A percentile compares a stretch with the other conserved stretches of the same genome.
Evolutionary conservation across 2,113 vertebrate genomes (phyloP).

Genomic region (Corynorhinus townsendii): DNA sequence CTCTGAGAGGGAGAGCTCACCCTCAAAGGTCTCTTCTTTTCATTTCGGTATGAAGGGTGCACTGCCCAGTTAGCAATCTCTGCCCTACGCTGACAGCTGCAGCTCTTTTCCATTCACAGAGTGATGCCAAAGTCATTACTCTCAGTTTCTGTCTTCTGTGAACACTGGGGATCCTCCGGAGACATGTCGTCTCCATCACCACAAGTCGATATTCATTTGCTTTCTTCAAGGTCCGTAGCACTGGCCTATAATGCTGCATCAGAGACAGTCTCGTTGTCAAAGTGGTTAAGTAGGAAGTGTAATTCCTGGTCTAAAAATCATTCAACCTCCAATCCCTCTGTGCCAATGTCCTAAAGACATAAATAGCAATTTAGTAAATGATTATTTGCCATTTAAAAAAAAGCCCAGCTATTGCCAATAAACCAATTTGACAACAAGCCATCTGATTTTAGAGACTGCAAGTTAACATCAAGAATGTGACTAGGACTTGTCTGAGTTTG

Average conservation of each 20-base stretch:
- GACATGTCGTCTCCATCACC: conserved; percentile 51
- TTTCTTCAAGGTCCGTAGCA: conserved; percentile 66
- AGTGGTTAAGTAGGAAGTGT: conserved; percentile 1
- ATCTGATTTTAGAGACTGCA: conserved; percentile 28
- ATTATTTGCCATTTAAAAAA: conserved; percentile 69
- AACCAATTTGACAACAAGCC: conserved; percentile 37
- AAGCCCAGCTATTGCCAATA: conserved; percentile 57
- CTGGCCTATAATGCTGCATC: neutral
- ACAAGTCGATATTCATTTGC: conserved; percentile 66
- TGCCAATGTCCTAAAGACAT: conserved; percentile 36
- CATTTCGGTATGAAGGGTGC: neutral
- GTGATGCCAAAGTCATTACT: conserved; percentile 61
- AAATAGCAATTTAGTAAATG: conserved; percentile 60
- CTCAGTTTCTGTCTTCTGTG: conserved; percentile 65
- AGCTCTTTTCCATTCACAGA: conserved; percentile 62
- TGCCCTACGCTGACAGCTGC: neutral
- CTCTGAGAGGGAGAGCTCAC: neutral
- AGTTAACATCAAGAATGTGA: conserved; percentile 48
- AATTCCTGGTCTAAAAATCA: neutral
- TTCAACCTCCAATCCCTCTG: neutral
- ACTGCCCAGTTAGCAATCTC: neutral
- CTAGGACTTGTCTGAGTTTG: neutral
- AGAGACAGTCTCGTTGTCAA: conserved; percentile 24
- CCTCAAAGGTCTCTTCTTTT: neutral
- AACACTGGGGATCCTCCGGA: conserved; percentile 43